phyloP scores from a whole-genome alignment of 2,888 invertebrate genomes.

The Oxytorus armatus region DNA sequence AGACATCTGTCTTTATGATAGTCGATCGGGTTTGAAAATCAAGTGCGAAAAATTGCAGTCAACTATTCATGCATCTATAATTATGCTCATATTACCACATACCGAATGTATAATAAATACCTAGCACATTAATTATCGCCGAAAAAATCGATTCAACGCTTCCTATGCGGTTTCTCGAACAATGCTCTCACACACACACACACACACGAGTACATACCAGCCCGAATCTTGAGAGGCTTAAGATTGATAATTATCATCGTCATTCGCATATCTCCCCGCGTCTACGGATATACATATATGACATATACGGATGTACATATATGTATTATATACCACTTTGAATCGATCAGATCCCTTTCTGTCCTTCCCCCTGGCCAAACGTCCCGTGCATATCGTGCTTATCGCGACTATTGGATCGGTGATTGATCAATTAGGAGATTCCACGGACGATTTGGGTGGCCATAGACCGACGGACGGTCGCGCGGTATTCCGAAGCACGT shows the following conservation, averaged over 20 bases:
- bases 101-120: too few species aligned
- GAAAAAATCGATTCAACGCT: too few species aligned
- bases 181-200: too few species aligned
- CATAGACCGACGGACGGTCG: conserved; percentile 36
- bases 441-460: conserved; percentile 50
- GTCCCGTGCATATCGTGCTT: conserved; percentile 18
- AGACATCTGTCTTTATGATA: too few species aligned
- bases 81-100: too few species aligned
- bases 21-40: too few species aligned
- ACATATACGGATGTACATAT: too few species aligned
- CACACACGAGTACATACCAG: too few species aligned
- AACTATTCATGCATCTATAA: too few species aligned
- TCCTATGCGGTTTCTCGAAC: too few species aligned
- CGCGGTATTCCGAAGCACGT: conserved; percentile 35
- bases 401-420: conserved; percentile 56
- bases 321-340: conserved; percentile 13
- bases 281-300: neutral
- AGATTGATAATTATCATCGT: conserved; percentile 34
- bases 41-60: too few species aligned
- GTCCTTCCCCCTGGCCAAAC: neutral
- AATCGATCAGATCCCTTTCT: neutral
- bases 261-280: conserved; percentile 16
- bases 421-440: conserved; percentile 65
- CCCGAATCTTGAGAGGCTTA: conserved; percentile 6
- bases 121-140: too few species aligned